phyloP scores from a whole-genome alignment of 2,113 vertebrate genomes.

The Tonatia bakeri region DNA sequence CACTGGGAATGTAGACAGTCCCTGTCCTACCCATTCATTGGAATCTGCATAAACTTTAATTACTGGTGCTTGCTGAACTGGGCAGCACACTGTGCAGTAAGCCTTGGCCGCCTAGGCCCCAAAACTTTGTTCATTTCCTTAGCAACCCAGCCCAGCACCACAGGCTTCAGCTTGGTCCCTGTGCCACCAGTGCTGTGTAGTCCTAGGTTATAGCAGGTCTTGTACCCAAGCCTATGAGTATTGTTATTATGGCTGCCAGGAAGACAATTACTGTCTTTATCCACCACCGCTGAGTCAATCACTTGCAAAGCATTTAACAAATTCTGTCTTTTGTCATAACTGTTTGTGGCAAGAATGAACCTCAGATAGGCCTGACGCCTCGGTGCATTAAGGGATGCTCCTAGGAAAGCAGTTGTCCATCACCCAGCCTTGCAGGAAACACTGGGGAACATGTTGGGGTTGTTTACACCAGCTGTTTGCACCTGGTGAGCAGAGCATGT shows the following conservation, averaged over 20 bases:
- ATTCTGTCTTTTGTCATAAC: not conserved
- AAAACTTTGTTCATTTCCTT: not conserved
- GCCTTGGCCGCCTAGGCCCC: not conserved
- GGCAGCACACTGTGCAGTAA: no score
- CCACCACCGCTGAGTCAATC: not conserved
- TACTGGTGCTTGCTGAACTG: not conserved
- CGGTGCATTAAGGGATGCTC: not conserved
- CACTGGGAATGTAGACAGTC: not conserved
- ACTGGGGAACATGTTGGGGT: not conserved
- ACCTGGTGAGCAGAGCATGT: constrained; percentile 27
- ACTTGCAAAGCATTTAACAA: not conserved
- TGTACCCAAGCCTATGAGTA: fast-evolving
- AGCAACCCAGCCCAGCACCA: fast-evolving
- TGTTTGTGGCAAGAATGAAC: not conserved
- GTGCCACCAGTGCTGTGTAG: fast-evolving
- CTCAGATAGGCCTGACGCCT: not conserved
- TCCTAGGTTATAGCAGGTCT: not conserved
- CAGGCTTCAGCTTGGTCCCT: not conserved
- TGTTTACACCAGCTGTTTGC: constrained; percentile 54
- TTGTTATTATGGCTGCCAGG: not conserved
- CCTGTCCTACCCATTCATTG: not conserved
- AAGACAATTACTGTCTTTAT: not conserved
- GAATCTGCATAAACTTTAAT: not conserved
- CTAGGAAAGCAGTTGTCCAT: not conserved
- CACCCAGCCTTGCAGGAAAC: not conserved